Percentiles rank a stretch among this genome's conserved stretches.
Conservation (phyloP, 2,888 invertebrate species). For the Andrena trimmerana region DNA sequence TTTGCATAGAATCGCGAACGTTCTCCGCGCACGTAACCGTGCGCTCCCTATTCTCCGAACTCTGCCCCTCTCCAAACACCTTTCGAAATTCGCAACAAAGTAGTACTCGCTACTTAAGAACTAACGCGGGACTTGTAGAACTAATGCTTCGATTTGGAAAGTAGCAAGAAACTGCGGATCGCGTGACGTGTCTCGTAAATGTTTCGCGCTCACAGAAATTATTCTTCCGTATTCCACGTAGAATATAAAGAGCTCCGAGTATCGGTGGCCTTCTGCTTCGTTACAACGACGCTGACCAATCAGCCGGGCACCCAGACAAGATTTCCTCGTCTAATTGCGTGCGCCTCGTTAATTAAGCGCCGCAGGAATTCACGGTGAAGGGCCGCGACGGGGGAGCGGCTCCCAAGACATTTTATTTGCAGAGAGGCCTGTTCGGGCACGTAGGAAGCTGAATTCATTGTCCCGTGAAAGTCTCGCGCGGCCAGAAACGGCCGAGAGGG, state of each 20-base stretch:
- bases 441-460: constrained; percentile 64
- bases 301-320: constrained; percentile 30
- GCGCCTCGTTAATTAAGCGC: constrained; percentile 67
- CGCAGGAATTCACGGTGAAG: constrained; percentile 55
- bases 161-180: no score
- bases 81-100: no score
- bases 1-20: not conserved
- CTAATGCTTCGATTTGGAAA: no score
- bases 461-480: constrained; percentile 53
- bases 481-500: constrained; percentile 22
- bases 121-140: no score
- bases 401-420: constrained; percentile 64
- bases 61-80: not conserved
- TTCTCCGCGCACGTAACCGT: not conserved
- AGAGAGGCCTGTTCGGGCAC: constrained; percentile 29
- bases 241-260: not conserved
- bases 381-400: constrained; percentile 22
- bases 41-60: not conserved
- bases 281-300: constrained; percentile 40
- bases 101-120: no score
- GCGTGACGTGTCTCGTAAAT: no score
- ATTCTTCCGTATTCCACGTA: not conserved
- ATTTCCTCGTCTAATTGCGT: constrained; percentile 54
- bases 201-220: not conserved
- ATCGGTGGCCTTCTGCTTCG: not conserved